Base-by-base conservation (phyloP, 2,113 vertebrate genomes). In the Scalopus aquaticus region DNA sequence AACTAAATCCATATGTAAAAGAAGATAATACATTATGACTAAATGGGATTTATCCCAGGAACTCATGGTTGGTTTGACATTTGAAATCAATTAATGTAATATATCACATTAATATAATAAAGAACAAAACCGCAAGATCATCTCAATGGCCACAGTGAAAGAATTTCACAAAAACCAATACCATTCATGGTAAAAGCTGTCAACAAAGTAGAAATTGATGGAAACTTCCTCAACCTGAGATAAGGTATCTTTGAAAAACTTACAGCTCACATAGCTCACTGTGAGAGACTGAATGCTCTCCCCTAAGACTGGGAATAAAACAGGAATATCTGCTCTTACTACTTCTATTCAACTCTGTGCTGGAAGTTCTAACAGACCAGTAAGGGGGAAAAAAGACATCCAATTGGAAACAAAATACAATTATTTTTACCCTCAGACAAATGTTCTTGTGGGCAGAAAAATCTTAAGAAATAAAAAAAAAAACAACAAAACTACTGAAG, bases 41-140 rank as follows among this genome's bases (percentile, higher is more conserved):
- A 70, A 80, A 32, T 37, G 37, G 30, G 24, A 60, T 87, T 85
- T 88, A 56, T 39, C 44, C 37, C 19, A 44, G 84, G 77, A 96
- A 95, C 60, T 80, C 88, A 87, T 93, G 70, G 44, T 58, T 92
- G 90, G 87, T 65, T 94, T 85, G 60, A 83, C 60, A 92, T 46
- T 54, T 90, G 86, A 93, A 81, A 93, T 24, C 79, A 93, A 67
- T 76, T 77, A 76, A 56, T 77, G 16, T 56, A 76, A 80, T 54
- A 60, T 42, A 6, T 11, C 17, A 81, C 65, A 74, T 69, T 64
- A 86, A 60, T 28, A 26, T 49, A 80, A 49, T 83, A 90, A 78
- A 70, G 28, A 86, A 54, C 2, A 73, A 82, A 92, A 83, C 19
- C 78, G 44, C 26, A 67, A 3, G 35, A 80, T 80, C 51, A 72